Conservation (phyloP, 2,888 invertebrate species). For the Galerucella pusilla region DNA sequence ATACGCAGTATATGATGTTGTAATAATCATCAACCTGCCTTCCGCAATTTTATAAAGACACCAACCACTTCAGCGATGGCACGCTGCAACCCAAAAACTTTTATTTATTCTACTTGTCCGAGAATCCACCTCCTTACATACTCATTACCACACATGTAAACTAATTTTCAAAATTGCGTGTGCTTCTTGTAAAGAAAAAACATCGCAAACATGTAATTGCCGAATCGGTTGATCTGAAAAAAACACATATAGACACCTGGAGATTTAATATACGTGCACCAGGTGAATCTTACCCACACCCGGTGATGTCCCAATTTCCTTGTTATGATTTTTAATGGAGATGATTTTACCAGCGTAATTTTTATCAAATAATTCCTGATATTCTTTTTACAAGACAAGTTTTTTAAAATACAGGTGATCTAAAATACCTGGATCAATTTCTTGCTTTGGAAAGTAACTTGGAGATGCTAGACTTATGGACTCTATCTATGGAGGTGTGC, state of each 20-base stretch:
- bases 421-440: no score
- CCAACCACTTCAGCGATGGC: background rate
- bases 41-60: conserved; percentile 6
- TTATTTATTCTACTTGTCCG: conserved; percentile 16
- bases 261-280: conserved; percentile 29
- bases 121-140: background rate
- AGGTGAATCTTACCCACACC: conserved; percentile 18
- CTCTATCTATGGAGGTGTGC: no score
- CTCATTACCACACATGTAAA: conserved; percentile 22
- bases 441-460: no score
- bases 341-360: no score
- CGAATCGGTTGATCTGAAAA: conserved; percentile 22
- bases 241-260: conserved; percentile 23
- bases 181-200: conserved; percentile 7
- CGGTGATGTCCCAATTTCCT: conserved; percentile 32
- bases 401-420: no score
- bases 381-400: no score
- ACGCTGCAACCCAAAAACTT: background rate
- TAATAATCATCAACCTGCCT: conserved; percentile 20
- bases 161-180: conserved; percentile 28
- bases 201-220: conserved; percentile 34
- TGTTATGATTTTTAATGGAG: conserved; percentile 27
- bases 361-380: no score
- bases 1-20: background rate
- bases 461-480: no score